phyloP scores from a whole-genome alignment of 2,113 vertebrate species.

The Manacus vitellinus region DNA sequence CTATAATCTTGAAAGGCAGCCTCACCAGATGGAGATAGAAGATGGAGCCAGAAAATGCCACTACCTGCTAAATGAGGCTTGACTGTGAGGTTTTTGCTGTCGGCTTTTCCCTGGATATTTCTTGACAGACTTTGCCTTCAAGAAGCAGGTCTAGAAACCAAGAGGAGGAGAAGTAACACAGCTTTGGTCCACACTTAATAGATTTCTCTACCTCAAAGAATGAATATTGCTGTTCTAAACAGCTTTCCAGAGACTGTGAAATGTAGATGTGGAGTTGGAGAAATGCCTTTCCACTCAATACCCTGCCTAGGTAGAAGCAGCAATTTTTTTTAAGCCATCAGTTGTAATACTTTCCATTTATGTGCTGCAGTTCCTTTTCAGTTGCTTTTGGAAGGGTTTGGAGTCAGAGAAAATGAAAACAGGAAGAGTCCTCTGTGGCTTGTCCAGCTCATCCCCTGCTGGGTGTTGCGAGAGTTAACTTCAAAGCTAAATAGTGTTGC shows the following conservation, averaged over 20 bases:
- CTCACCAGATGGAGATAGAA: background rate
- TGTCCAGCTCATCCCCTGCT: background rate
- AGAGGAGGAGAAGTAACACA: background rate
- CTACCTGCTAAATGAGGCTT: background rate
- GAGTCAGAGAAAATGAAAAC: background rate
- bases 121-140: background rate
- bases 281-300: background rate
- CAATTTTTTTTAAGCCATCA: background rate
- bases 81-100: background rate
- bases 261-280: background rate
- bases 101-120: background rate
- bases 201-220: background rate
- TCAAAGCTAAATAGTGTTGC: background rate
- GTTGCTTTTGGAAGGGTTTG: background rate
- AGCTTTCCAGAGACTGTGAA: background rate
- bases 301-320: accelerated
- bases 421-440: background rate
- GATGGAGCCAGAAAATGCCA: background rate
- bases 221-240: background rate
- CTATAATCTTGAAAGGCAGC: background rate
- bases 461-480: accelerated
- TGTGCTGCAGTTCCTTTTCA: background rate
- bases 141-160: background rate
- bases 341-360: background rate
- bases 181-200: background rate